Conservation (phyloP, 2,113 vertebrate species). For the Dasyurus viverrinus region DNA sequence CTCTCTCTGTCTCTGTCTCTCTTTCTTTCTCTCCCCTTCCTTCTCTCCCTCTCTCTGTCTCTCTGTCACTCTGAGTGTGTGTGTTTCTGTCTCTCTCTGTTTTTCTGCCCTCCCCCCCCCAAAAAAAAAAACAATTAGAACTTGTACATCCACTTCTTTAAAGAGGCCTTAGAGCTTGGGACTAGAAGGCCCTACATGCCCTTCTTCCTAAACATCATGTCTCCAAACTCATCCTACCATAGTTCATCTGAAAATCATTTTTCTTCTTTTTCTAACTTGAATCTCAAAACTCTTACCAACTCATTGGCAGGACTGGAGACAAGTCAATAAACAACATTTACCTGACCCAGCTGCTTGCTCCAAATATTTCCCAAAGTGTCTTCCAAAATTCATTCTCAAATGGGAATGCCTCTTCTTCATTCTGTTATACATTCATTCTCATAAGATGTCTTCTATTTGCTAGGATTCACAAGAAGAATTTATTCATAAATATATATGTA, state of each 20-base stretch:
- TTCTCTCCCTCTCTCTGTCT: too few species aligned
- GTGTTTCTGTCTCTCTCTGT: too few species aligned
- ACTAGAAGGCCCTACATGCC: not conserved
- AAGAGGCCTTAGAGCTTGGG: not conserved
- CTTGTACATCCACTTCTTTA: not conserved
- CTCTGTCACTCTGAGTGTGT: too few species aligned
- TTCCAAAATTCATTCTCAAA: not conserved
- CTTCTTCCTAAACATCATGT: not conserved
- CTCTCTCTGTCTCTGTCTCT: too few species aligned
- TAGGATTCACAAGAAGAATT: not conserved
- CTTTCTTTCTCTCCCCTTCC: too few species aligned
- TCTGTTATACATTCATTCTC: not conserved
- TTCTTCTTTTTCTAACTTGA: not conserved
- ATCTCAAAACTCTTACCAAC: not conserved
- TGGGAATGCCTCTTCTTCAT: not conserved
- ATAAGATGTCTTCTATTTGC: not conserved
- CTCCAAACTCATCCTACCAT: not conserved
- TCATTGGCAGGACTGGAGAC: not conserved
- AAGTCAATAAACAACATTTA: not conserved
- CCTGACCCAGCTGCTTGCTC: not conserved
- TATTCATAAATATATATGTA: not conserved
- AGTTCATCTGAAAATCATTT: not conserved
- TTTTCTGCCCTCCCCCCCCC: too few species aligned
- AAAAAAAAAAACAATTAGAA: not conserved
- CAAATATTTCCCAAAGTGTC: not conserved